Percentiles rank a stretch among this genome's conserved stretches.
phyloP scores from a whole-genome alignment of 2,888 invertebrate species.

The Lissonota sp. region DNA sequence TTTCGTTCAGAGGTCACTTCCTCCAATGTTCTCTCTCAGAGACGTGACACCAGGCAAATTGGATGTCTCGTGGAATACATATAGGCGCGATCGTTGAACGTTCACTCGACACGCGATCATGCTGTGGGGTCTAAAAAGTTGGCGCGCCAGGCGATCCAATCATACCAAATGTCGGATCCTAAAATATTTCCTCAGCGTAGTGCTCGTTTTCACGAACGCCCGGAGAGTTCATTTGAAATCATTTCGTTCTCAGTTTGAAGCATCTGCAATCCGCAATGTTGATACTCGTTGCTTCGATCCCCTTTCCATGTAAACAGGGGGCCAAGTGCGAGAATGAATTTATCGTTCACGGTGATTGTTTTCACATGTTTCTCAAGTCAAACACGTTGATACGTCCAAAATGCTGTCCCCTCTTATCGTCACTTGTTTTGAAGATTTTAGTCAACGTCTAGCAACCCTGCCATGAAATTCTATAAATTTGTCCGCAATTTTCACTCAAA shows the following conservation, averaged over 20 bases:
- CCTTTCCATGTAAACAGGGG: conserved; percentile 23
- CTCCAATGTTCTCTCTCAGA: conserved; percentile 39
- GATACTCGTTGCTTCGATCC: conserved; percentile 30
- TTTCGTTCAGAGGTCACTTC: conserved; percentile 32
- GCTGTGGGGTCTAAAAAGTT: conserved; percentile 27
- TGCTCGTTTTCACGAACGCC: conserved; percentile 21
- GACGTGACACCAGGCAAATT: conserved; percentile 66
- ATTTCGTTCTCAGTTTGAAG: conserved; percentile 40
- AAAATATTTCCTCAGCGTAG: conserved; percentile 1
- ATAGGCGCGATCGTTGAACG: conserved; percentile 67
- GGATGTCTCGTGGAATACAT: conserved; percentile 69
- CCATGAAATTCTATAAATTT: no score
- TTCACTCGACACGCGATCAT: conserved; percentile 66
- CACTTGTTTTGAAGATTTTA: no score
- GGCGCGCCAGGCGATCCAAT: conserved; percentile 28
- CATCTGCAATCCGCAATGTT: conserved; percentile 30
- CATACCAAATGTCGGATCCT: conserved; percentile 23
- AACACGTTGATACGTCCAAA: no score
- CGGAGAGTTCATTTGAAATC: conserved; percentile 35
- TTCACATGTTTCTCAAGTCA: no score
- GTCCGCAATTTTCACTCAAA: no score
- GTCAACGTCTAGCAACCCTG: no score
- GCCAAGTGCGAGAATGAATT: background rate
- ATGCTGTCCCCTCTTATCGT: no score
- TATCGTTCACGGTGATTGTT: no score